Evolutionary conservation across 2,888 invertebrate species (phyloP).

Genomic region (Frankliniella intonsa): DNA sequence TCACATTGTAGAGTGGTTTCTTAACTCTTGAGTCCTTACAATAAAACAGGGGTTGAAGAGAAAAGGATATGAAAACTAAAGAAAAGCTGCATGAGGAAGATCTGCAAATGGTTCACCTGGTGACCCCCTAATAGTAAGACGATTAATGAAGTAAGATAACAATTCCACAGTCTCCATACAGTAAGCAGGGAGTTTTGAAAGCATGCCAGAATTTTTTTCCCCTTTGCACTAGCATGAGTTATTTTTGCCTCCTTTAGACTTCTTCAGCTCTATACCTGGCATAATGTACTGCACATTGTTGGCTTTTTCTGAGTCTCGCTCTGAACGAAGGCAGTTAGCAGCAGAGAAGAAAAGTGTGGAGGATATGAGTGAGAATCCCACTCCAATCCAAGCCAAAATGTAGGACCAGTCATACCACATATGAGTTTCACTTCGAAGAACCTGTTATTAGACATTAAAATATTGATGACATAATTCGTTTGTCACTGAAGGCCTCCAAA

Average conservation of each 20-base stretch:
- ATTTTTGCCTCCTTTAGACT: neutral
- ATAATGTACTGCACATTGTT: slow-evolving; percentile 83
- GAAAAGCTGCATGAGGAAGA: neutral
- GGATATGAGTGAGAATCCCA: slow-evolving; percentile 68
- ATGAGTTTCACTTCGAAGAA: slow-evolving; percentile 66
- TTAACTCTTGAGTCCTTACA: neutral
- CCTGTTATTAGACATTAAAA: slow-evolving; percentile 47
- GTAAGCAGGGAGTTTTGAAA: too few species aligned
- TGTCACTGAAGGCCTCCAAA: too few species aligned
- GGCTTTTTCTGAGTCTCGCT: slow-evolving; percentile 67
- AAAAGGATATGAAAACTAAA: neutral
- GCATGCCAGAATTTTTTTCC: too few species aligned
- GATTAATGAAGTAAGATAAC: too few species aligned
- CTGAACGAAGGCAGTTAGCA: slow-evolving; percentile 70
- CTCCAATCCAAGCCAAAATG: slow-evolving; percentile 77
- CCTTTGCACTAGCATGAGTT: too few species aligned
- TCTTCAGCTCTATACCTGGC: slow-evolving; percentile 61
- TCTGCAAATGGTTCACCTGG: neutral
- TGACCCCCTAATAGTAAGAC: neutral
- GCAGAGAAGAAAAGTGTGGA: slow-evolving; percentile 75
- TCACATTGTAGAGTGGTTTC: neutral
- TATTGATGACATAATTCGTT: too few species aligned
- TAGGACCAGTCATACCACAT: slow-evolving; percentile 82
- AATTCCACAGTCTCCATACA: too few species aligned
- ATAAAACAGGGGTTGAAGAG: neutral